Conservation (phyloP, 23 tunicate genomes). For the Trididemnum clinides region DNA sequence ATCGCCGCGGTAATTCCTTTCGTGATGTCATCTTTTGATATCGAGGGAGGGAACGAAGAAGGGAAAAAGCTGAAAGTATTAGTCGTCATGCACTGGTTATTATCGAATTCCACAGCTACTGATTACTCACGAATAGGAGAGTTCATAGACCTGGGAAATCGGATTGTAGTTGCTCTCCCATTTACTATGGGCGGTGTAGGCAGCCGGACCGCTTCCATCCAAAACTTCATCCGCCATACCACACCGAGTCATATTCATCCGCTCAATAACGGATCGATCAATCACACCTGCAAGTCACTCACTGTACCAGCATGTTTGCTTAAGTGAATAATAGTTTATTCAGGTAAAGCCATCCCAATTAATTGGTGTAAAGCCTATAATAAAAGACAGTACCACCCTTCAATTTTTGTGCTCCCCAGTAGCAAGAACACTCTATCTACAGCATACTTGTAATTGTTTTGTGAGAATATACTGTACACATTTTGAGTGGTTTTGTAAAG, state of each 20-base stretch:
- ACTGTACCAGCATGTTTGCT: too few relatives aligned
- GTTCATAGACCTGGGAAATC: conserved; percentile 4
- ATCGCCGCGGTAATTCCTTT: conserved; percentile 74
- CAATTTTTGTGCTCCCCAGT: too few relatives aligned
- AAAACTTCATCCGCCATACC: conserved; percentile 77
- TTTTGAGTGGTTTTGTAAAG: too few relatives aligned
- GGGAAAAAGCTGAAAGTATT: conserved; percentile 44
- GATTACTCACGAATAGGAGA: conserved; percentile 64
- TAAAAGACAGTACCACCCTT: too few relatives aligned
- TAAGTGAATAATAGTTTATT: too few relatives aligned
- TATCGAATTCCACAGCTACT: not conserved
- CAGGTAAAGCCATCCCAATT: too few relatives aligned
- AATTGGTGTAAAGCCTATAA: too few relatives aligned
- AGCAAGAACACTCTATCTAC: too few relatives aligned
- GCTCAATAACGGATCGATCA: not conserved
- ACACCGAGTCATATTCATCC: conserved; percentile 36
- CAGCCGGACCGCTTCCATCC: conserved; percentile 42
- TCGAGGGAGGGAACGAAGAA: conserved; percentile 25
- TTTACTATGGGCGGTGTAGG: conserved; percentile 39
- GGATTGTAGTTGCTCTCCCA: conserved; percentile 46
- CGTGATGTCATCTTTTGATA: not conserved
- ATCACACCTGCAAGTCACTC: not conserved
- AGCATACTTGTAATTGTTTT: too few relatives aligned
- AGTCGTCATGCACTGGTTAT: not conserved
- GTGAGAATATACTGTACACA: too few relatives aligned